Base-by-base conservation (phyloP, 2,888 invertebrate genomes). In the Dromius quadrimaculatus region DNA sequence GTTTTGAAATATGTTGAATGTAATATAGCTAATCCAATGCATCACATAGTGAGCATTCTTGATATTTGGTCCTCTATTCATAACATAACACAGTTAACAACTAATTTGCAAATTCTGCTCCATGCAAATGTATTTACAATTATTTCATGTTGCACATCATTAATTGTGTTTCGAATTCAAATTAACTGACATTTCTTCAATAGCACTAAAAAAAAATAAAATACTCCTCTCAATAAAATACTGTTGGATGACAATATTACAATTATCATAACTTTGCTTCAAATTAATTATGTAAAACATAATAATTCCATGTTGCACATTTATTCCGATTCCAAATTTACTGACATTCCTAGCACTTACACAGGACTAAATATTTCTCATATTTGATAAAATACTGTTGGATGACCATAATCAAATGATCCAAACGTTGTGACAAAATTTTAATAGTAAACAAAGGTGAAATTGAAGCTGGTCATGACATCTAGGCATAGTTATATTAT, bases 151-250 rank as follows among this genome's bases (percentile, higher is more conserved):
- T 19, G 17, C 36, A 59, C 34, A 36, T n/a, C n/a, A n/a, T 15
- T 59, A 36, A 59, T 59, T 38, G 59, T 59, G 20, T 59, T 59
- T 28, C 59, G 19, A 59, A 59, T 20, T 59, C 19, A 59, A 59
- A 59, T 59, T 59, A 59, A 34, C 38, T 15, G 59, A 34, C 8
- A 5, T 32, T 8, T 32, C 32, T 32, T 28, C 28, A 9, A 13
- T 28, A 54, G 28, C 50, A 54, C 9, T 54, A 54, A 54, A 28
- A 28, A 28, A 54, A 54, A 28, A 54, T 23, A 28, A 54, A 54
- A 54, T 54, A 54, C 15, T 54, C 13, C 28, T 9, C 9, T n/a
- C n/a, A n/a, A n/a, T n/a, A n/a, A n/a, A n/a, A n/a, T n/a, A n/a
- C n/a, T n/a, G n/a, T n/a, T n/a, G n/a, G n/a, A n/a, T n/a, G n/a